A percentile compares a stretch with the other conserved stretches of the same genome.
Evolutionary conservation across 2,797 vertebrate genomes (phyloP).

Genomic region (Perodicticus potto): DNA sequence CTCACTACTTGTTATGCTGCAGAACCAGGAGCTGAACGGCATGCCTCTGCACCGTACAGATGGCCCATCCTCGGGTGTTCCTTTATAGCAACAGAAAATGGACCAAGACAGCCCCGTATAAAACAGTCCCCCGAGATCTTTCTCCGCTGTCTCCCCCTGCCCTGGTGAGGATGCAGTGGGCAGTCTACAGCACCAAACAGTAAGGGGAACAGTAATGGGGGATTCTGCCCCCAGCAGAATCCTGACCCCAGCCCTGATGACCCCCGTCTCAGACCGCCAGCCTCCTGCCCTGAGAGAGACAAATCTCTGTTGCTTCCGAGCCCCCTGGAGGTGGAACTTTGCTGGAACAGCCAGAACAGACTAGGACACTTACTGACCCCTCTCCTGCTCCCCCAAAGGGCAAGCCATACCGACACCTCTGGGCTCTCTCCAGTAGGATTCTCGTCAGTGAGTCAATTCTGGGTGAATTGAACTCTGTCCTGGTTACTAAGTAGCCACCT

Average conservation of each 20-base stretch:
- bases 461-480: not conserved
- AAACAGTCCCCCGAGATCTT: not conserved
- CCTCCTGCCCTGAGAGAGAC: not conserved
- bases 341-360: not conserved
- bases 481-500: not conserved
- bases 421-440: not conserved
- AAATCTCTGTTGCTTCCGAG: not conserved
- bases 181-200: too few species aligned
- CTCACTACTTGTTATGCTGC: too few species aligned
- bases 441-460: too few species aligned
- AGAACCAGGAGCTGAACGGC: not conserved
- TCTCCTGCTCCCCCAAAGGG: too few species aligned
- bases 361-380: not conserved
- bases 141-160: not conserved
- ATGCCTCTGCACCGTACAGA: not conserved
- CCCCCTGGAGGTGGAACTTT: fast-evolving
- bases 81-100: not conserved
- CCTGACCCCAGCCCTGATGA: not conserved
- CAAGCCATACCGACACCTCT: not conserved
- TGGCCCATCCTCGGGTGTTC: not conserved
- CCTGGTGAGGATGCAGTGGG: fast-evolving
- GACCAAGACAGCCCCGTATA: not conserved
- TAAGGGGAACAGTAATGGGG: too few species aligned
- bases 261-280: not conserved
- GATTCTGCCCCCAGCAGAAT: not conserved